Evolutionary conservation across 2,113 vertebrate genomes (phyloP).

Genomic region (Clupea harengus): DNA sequence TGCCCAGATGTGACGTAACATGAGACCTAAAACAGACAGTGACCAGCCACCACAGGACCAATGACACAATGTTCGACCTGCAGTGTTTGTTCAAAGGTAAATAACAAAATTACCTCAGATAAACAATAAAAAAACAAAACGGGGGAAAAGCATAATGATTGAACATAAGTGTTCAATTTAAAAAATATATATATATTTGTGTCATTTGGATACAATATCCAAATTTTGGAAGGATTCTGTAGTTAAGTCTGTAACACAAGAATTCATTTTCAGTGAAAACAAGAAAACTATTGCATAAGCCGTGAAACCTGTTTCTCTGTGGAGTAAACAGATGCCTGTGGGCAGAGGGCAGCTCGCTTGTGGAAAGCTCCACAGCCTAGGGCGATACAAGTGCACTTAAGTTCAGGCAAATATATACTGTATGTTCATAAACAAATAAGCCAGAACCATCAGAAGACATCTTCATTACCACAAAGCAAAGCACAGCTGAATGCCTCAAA

Average conservation of each 20-base stretch:
- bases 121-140: background rate
- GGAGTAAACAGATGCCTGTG: background rate
- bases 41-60: background rate
- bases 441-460: background rate
- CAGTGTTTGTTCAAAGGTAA: background rate
- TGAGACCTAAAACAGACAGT: background rate
- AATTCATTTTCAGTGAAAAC: background rate
- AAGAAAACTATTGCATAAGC: background rate
- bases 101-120: background rate
- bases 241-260: too few species aligned
- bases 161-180: background rate
- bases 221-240: background rate
- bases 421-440: background rate
- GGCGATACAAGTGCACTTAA: background rate
- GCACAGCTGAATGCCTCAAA: background rate
- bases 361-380: background rate
- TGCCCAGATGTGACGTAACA: background rate
- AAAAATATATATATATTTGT: background rate
- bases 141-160: background rate
- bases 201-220: background rate
- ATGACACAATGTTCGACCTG: background rate
- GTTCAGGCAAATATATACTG: background rate
- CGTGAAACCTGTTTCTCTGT: background rate
- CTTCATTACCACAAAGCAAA: background rate
- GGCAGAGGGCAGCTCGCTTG: too few species aligned